These are phyloP conservation scores for Dichetophora obliterata DNA, from an alignment of 2,888 invertebrate genomes.

Conservation along the genomic window DNA sequence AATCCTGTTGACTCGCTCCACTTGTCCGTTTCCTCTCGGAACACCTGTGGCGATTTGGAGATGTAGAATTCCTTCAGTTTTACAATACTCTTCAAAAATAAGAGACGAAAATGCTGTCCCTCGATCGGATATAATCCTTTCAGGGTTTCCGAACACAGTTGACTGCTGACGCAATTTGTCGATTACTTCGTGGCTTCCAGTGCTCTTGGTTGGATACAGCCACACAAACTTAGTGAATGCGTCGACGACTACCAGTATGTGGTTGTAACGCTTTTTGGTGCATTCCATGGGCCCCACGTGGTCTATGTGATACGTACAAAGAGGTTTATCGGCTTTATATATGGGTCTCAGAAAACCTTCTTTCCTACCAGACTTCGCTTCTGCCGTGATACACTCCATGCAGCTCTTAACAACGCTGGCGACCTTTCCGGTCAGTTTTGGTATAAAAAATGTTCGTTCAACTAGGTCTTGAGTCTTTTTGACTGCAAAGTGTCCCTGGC, in stretches of 20 bases:
- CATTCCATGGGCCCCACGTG: constrained; percentile 60
- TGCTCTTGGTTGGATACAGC: constrained; percentile 59
- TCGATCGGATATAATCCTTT: constrained; percentile 37
- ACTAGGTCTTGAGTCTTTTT: background rate
- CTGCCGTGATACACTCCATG: constrained; percentile 31
- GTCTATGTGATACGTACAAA: constrained; percentile 60
- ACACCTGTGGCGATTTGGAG: constrained; percentile 57
- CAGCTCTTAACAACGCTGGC: background rate
- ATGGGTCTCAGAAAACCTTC: constrained; percentile 35
- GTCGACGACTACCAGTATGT: constrained; percentile 58
- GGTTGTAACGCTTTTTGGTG: constrained; percentile 58
- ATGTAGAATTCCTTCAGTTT: constrained; percentile 53
- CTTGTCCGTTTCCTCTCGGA: constrained; percentile 61
- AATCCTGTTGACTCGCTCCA: constrained; percentile 58
- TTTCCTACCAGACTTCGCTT: constrained; percentile 33
- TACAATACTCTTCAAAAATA: constrained; percentile 59
- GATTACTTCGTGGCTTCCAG: constrained; percentile 42
- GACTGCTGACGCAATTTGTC: constrained; percentile 18
- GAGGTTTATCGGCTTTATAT: constrained; percentile 46
- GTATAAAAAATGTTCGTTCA: background rate
- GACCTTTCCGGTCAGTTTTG: background rate
- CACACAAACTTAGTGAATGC: constrained; percentile 61
- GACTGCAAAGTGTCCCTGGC: background rate
- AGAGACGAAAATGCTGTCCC: constrained; percentile 60
- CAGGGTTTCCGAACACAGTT: constrained; percentile 20